Evolutionary conservation across 2,888 invertebrate species (phyloP), one percentile per base, ranked within the genome.

Genomic region (Lasioglossum vierecki): DNA sequence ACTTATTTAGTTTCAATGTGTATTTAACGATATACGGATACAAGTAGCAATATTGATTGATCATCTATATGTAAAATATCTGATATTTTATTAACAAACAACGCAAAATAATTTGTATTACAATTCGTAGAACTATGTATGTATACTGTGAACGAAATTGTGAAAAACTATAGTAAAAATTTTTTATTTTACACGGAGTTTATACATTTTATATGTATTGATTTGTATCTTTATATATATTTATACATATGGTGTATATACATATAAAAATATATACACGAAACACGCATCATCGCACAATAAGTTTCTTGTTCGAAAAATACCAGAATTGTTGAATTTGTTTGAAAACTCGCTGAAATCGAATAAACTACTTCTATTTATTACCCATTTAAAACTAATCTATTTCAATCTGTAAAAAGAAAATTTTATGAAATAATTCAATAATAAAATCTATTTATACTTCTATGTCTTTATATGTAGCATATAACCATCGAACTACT

Each of bases 1-100:
- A 63, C 76, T 71, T 80, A n/a, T 72, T 81, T 82, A 82, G 78
- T 77, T 88, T 88, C 73, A 73, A 77, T 66, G 66, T 75, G 70
- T 75, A 80, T 88, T 79, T 80, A 80, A 82, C 80, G 78, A 75
- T 78, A 63, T 57, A 46, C 41, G n/a, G 79, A 76, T 73, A 49
- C 73, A 71, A 79, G 80, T 79, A 88, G 71, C 81, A 84, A 80
- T 57, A 57, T 4, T 15, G 11, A 84, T 88, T 83, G 82, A 89
- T 82, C 75, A 79, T 80, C 44, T 76, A 63, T 13, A 44, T 81
- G 11, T 81, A 79, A 75, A 78, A 60, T 70, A 70, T 71, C 74
- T 46, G 46, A 66, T 70, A 41, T 76, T 63, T 83, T 74, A 41
- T 22, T n/a, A 41, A 77, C 2, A 26, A 78, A 82, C 76, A 74